These are phyloP conservation scores for Pammene aurita DNA, from an alignment of 2,888 invertebrate species.

Conservation along the genomic window DNA sequence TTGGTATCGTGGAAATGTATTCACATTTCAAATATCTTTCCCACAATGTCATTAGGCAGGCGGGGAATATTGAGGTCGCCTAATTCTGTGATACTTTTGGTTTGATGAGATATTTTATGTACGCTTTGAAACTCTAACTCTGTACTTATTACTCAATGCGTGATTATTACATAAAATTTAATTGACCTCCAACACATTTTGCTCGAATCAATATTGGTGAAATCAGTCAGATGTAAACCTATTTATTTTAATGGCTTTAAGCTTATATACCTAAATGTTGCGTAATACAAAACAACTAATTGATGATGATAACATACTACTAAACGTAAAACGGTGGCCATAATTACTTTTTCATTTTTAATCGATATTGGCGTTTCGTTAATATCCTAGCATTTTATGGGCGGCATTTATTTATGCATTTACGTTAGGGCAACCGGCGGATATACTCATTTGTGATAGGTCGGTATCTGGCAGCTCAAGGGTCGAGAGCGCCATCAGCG, in stretches of 20 bases:
- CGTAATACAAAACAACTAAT: too few species aligned
- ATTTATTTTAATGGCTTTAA: too few species aligned
- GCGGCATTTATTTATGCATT: slow-evolving; percentile 21
- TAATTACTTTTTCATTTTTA: background rate
- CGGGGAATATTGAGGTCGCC: slow-evolving; percentile 1
- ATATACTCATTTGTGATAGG: slow-evolving; percentile 61
- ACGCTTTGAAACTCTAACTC: too few species aligned
- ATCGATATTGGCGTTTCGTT: slow-evolving; percentile 26
- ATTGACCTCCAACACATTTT: too few species aligned
- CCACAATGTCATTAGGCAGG: slow-evolving; percentile 19
- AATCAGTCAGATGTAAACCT: too few species aligned
- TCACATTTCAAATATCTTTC: slow-evolving; percentile 22
- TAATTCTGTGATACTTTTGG: background rate
- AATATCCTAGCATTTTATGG: slow-evolving; percentile 14
- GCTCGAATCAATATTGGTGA: too few species aligned
- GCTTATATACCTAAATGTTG: too few species aligned
- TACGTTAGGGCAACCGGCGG: slow-evolving; percentile 19
- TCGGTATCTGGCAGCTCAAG: slow-evolving; percentile 48
- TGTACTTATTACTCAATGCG: background rate
- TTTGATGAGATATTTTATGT: background rate
- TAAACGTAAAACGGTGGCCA: too few species aligned
- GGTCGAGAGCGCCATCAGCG: slow-evolving; percentile 66
- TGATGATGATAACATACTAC: background rate
- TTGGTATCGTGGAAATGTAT: slow-evolving; percentile 22
- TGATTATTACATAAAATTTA: too few species aligned